These are phyloP conservation scores for Plusia festucae DNA, from an alignment of 2,888 invertebrate genomes.

Conservation along the genomic window DNA sequence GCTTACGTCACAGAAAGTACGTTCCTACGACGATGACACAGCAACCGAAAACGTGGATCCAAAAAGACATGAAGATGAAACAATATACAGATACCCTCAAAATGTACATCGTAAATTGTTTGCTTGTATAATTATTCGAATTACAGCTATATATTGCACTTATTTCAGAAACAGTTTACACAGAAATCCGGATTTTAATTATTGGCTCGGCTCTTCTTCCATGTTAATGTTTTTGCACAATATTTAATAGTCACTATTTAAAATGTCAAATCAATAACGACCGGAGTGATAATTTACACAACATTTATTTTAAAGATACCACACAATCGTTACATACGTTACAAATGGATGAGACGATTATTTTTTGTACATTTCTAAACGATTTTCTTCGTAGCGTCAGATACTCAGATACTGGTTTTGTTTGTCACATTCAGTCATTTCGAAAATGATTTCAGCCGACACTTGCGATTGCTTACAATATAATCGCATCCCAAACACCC, in stretches of 20 bases:
- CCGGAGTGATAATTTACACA: conserved; percentile 64
- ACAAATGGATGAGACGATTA: conserved; percentile 53
- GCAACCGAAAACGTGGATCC: conserved; percentile 64
- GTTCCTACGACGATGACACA: conserved; percentile 61
- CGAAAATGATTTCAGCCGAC: conserved; percentile 42
- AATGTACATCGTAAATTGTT: conserved; percentile 49
- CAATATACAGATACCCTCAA: conserved; percentile 39
- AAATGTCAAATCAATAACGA: conserved; percentile 69
- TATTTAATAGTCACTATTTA: conserved; percentile 63
- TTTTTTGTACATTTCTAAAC: conserved; percentile 59
- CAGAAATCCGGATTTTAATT: conserved; percentile 87
- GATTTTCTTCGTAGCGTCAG: conserved; percentile 54
- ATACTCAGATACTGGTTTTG: conserved; percentile 60
- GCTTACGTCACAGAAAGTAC: conserved; percentile 66
- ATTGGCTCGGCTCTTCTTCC: conserved; percentile 87
- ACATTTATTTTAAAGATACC: conserved; percentile 50
- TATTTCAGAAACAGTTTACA: conserved; percentile 80
- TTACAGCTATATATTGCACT: conserved; percentile 86
- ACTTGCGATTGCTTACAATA: conserved; percentile 59
- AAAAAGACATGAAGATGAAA: conserved; percentile 44
- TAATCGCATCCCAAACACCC: conserved; percentile 68
- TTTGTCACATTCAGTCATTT: conserved; percentile 61
- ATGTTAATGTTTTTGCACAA: conserved; percentile 73
- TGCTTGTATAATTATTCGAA: conserved; percentile 70
- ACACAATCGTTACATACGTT: conserved; percentile 48